Evolutionary conservation across 2,888 invertebrate species (phyloP), one percentile per base, ranked within the genome.

Genomic region (Eupithecia inturbata): DNA sequence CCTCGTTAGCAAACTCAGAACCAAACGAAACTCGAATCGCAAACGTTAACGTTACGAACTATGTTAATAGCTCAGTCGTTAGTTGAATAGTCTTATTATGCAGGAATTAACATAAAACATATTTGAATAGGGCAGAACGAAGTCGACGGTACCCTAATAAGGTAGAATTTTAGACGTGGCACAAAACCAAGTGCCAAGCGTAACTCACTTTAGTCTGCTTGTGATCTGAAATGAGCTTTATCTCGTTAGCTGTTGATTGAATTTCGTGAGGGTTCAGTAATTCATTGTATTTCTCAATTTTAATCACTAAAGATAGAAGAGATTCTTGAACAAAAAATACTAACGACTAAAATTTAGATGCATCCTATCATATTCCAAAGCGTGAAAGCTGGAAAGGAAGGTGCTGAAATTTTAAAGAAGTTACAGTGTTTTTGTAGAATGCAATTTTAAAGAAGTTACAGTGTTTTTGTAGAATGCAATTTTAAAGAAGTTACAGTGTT

Each of bases 71-170:
- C 41, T 64, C 53, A 74, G 78, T 75, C 77, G 75, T 79, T 81
- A 79, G 74, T 78, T 78, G 67, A 71, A 78, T 74, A 68, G 74
- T 77, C 71, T 75, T 74, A 74, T 80, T 81, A 78, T 73, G 70
- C 78, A 78, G 73, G 77, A 78, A 81, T 80, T 78, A 72, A 78
- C 78, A 78, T 80, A 78, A 80, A 77, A 72, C 68, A 73, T 80
- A 77, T 79, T 80, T 78, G 76, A 75, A 77, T 73, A 63, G 70
- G 68, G 71, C 68, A 75, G 72, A 75, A 78, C 68, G 63, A 74
- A 70, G 60, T 69, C 70, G 31, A 53, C 60, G 19, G 67, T 69
- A 73, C 64, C 64, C 67, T 73, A 70, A 70, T 74, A 68, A 73
- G 63, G 63, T 68, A 39, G 26, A 74, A 67, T 76, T 75, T 68